Conservation (phyloP, 1,140 invertebrate genomes). For the Littorina saxatilis region DNA sequence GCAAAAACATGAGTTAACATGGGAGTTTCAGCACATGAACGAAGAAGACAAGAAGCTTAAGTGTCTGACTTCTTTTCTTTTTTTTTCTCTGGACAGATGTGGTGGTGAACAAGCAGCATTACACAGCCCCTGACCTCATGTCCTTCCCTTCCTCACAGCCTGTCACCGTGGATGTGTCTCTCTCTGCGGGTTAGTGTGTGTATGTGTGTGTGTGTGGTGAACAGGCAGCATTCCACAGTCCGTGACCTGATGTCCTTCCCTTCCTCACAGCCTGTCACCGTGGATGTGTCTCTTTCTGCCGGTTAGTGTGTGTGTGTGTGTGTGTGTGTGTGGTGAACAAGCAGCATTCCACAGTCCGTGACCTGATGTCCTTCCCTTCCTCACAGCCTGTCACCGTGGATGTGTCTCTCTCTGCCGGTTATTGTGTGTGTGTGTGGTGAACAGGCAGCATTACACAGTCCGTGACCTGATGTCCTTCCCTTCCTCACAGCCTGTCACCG, state of each 20-base stretch:
- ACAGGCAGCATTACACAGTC: no score
- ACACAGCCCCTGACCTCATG: conserved; percentile 32
- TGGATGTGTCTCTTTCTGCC: no score
- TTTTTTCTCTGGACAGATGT: not conserved
- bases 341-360: conserved; percentile 27
- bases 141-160: not conserved
- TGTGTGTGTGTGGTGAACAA: not conserved
- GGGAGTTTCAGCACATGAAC: no score
- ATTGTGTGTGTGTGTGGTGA: not conserved
- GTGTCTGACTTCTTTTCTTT: no score
- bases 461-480: no score
- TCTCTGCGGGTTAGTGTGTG: not conserved
- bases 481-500: not conserved
- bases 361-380: conserved; percentile 16
- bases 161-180: not conserved
- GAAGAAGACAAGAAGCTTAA: no score
- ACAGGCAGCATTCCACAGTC: no score
- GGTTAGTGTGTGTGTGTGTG: no score
- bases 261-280: not conserved
- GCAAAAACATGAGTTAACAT: no score
- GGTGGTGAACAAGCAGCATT: conserved; percentile 22
- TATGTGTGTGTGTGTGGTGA: not conserved
- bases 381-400: conserved; percentile 4
- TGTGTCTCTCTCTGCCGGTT: not conserved
- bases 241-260: no score